Conservation (phyloP, 2,797 vertebrate genomes). For the Simalia tracyae region DNA sequence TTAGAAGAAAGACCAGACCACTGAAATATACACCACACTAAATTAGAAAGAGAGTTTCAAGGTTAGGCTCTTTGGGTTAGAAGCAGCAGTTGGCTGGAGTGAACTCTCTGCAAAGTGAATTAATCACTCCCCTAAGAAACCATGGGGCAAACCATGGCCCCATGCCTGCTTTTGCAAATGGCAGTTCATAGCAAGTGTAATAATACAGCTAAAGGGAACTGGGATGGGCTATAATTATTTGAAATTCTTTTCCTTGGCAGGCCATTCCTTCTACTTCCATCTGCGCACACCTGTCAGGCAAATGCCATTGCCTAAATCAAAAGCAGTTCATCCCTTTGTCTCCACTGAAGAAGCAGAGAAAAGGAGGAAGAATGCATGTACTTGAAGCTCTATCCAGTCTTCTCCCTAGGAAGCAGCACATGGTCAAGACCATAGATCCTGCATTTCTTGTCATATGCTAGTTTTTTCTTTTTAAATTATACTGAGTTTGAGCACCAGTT, state of each 20-base stretch:
- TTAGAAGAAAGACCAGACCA: constrained; percentile 20
- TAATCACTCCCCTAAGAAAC: background rate
- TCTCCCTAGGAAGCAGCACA: background rate
- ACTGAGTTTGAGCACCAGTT: background rate
- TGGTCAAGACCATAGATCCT: background rate
- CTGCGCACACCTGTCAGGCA: background rate
- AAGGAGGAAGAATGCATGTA: too few relatives aligned
- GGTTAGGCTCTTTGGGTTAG: background rate
- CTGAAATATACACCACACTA: background rate
- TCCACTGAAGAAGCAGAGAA: background rate
- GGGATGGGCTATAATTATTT: background rate
- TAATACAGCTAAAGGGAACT: background rate
- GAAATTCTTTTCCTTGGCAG: background rate
- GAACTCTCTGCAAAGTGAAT: background rate
- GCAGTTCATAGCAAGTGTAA: background rate
- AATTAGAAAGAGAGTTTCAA: background rate
- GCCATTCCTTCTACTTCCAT: background rate
- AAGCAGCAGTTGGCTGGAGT: background rate
- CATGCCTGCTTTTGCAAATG: background rate
- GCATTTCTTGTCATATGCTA: background rate
- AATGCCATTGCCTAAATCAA: background rate
- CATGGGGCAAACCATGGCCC: background rate
- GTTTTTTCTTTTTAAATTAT: background rate
- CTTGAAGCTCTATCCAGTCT: too few relatives aligned
- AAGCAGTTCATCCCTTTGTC: background rate